Percentiles rank a stretch among this genome's conserved stretches.
phyloP scores from a whole-genome alignment of 2,888 invertebrate genomes.

The Synergus gifuensis region DNA sequence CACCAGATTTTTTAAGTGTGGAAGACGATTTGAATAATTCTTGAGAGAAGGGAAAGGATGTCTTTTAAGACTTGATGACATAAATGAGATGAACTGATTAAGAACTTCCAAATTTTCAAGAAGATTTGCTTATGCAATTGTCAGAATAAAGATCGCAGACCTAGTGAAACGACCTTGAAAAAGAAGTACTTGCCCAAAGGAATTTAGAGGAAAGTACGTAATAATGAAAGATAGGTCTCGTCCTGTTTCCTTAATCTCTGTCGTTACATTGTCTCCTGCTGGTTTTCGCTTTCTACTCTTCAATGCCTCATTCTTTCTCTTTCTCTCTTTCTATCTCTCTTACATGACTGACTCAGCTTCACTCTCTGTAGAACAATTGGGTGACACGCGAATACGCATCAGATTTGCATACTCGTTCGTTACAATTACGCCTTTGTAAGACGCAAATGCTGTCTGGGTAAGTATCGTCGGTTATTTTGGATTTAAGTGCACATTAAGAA shows the following conservation, averaged over 20 bases:
- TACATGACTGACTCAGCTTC: constrained; percentile 58
- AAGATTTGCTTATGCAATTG: neutral
- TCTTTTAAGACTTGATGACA: too few relatives aligned
- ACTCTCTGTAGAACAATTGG: constrained; percentile 56
- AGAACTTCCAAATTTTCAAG: neutral
- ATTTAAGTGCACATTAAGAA: constrained; percentile 14
- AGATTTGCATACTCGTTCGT: constrained; percentile 65
- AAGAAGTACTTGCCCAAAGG: neutral
- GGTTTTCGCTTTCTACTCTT: constrained; percentile 25
- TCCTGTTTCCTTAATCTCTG: constrained; percentile 25
- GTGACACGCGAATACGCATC: constrained; percentile 59
- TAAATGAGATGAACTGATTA: neutral
- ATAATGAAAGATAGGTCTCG: constrained; percentile 23
- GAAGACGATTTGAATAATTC: neutral
- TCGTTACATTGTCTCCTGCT: constrained; percentile 12
- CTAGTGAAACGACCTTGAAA: constrained; percentile 31
- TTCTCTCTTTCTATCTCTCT: constrained; percentile 13
- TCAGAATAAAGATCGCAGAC: neutral
- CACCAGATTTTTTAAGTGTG: neutral
- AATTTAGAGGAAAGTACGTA: constrained; percentile 33
- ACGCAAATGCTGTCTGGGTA: constrained; percentile 52
- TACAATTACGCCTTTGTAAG: constrained; percentile 60
- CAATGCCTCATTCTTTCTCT: constrained; percentile 18
- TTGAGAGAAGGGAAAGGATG: neutral
- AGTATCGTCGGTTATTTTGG: neutral